phyloP scores from a whole-genome alignment of 2,888 invertebrate species.

The Hybos culiciformis region DNA sequence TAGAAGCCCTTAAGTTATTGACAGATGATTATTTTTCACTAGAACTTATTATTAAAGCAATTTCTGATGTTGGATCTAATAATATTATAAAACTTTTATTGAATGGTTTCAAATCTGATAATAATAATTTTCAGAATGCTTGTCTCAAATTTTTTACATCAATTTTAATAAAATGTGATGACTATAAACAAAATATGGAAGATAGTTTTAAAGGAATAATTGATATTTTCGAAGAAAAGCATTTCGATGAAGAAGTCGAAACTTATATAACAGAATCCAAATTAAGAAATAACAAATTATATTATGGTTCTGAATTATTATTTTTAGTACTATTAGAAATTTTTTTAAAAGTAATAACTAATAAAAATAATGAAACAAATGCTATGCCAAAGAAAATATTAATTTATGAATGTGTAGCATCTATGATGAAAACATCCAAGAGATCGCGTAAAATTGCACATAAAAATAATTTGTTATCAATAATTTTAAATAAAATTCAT shows the following conservation, averaged over 20 bases:
- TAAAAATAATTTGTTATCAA: constrained; percentile 19
- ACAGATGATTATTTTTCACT: constrained; percentile 5
- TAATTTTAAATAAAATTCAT: constrained; percentile 22
- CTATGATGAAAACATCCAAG: constrained; percentile 24
- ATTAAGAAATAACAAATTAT: neutral
- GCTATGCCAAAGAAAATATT: neutral
- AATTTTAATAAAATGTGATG: constrained; percentile 9
- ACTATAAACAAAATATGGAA: too few relatives aligned
- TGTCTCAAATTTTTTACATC: constrained; percentile 8
- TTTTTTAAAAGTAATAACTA: too few relatives aligned
- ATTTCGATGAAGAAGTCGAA: too few relatives aligned
- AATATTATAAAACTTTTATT: neutral
- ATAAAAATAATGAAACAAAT: neutral
- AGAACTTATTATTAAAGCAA: constrained; percentile 3
- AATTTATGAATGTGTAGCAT: constrained; percentile 23
- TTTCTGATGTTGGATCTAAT: neutral
- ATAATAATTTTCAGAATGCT: constrained; percentile 7
- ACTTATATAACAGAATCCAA: too few relatives aligned
- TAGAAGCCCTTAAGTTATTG: constrained; percentile 6
- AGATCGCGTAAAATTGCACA: constrained; percentile 20
- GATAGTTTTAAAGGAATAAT: too few relatives aligned
- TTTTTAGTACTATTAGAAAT: too few relatives aligned
- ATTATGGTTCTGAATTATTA: too few relatives aligned
- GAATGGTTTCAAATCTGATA: neutral
- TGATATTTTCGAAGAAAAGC: too few relatives aligned